Conservation (phyloP, 2,113 vertebrate species). For the Monopterus albus region DNA sequence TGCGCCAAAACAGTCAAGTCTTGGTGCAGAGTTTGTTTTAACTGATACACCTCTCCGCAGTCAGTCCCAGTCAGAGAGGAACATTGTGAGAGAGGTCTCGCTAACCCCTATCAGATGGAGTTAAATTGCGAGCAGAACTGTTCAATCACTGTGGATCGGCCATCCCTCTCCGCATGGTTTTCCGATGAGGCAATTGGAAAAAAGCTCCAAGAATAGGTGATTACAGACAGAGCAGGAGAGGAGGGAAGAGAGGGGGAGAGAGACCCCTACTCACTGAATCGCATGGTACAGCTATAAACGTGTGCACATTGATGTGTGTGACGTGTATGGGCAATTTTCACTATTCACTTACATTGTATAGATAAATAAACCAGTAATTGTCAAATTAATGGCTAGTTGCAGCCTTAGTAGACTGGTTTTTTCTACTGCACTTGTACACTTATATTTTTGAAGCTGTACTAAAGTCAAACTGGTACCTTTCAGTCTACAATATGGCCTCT, state of each 20-base stretch:
- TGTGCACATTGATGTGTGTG: conserved; percentile 25
- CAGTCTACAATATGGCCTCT: too few relatives aligned
- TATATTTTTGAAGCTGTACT: too few relatives aligned
- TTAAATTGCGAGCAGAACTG: conserved; percentile 78
- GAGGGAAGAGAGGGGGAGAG: conserved; percentile 22
- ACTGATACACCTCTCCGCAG: conserved; percentile 7
- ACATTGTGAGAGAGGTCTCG: conserved; percentile 30
- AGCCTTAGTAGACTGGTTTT: too few relatives aligned
- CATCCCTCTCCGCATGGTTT: conserved; percentile 76
- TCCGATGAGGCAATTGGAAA: conserved; percentile 86
- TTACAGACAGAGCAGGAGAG: conserved; percentile 71
- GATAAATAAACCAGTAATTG: too few relatives aligned
- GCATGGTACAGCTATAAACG: conserved; percentile 51
- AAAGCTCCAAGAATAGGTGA: conserved; percentile 85
- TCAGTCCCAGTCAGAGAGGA: conserved; percentile 7
- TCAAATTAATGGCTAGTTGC: too few relatives aligned
- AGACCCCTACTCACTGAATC: conserved; percentile 60
- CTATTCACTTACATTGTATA: too few relatives aligned
- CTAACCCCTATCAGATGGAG: conserved; percentile 77
- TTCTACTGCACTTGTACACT: too few relatives aligned
- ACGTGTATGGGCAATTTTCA: too few relatives aligned
- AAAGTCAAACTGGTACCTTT: too few relatives aligned
- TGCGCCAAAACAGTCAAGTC: not conserved
- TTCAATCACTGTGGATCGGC: conserved; percentile 73
- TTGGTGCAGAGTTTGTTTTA: conserved; percentile 1